Percentiles rank a stretch among this genome's conserved stretches.
phyloP scores from a whole-genome alignment of 2,113 vertebrate genomes.

The Corynorhinus townsendii region DNA sequence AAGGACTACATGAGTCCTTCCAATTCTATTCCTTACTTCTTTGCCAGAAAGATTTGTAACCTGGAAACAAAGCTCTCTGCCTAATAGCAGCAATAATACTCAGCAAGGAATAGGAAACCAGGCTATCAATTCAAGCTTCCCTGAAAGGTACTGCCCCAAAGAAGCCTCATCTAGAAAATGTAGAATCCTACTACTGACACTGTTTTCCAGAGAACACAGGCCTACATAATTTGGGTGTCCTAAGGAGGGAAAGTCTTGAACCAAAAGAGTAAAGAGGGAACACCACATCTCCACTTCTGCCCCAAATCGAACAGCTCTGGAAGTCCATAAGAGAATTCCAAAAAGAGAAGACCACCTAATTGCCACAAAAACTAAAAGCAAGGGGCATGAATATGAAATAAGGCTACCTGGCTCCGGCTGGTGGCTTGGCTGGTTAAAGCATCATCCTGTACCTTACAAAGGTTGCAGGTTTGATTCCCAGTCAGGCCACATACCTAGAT shows the following conservation, averaged over 20 bases:
- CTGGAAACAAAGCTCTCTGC: constrained; percentile 61
- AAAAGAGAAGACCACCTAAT: not conserved
- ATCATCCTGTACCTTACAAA: not conserved
- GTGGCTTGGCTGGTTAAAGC: not conserved
- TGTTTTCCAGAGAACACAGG: not conserved
- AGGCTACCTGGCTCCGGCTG: not conserved
- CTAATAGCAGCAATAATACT: constrained; percentile 51
- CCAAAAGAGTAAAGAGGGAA: not conserved
- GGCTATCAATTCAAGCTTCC: constrained; percentile 10
- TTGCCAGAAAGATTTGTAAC: constrained; percentile 66
- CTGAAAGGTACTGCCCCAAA: not conserved
- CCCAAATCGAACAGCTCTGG: not conserved
- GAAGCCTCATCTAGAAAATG: not conserved
- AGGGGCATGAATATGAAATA: not conserved
- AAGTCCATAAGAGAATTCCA: not conserved
- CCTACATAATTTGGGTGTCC: not conserved
- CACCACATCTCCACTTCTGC: not conserved
- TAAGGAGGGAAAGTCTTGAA: not conserved
- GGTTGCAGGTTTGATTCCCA: not conserved
- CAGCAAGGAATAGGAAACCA: constrained; percentile 36
- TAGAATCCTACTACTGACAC: not conserved
- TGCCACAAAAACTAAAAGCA: not conserved
- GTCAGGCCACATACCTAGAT: not conserved
- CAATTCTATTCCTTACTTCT: constrained; percentile 55
- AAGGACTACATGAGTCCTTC: constrained; percentile 57